Evolutionary conservation across 2,888 invertebrate genomes (phyloP).

Genomic region (Coenonympha arcania): DNA sequence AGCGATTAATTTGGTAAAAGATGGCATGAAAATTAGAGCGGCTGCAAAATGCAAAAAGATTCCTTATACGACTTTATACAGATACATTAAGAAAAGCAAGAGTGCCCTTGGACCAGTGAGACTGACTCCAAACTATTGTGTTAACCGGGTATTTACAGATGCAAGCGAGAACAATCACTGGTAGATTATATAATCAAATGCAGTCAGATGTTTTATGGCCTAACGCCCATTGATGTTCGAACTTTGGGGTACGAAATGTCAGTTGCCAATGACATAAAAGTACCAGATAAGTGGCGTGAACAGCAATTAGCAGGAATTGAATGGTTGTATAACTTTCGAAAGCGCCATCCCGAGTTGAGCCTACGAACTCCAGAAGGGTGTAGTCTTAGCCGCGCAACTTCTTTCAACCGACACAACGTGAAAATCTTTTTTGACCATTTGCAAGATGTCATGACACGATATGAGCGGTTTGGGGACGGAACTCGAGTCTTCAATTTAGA

Average conservation of each 20-base stretch:
- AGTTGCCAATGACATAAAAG: too few relatives aligned
- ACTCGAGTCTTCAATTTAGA: too few relatives aligned
- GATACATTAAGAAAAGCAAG: background rate
- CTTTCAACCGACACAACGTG: slow-evolving; percentile 21
- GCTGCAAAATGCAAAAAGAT: background rate
- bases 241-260: too few relatives aligned
- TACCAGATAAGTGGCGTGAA: too few relatives aligned
- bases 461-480: too few relatives aligned
- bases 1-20: background rate
- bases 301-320: too few relatives aligned
- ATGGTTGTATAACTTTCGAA: too few relatives aligned
- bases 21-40: background rate
- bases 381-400: slow-evolving; percentile 17
- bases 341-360: background rate
- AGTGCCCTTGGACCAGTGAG: background rate
- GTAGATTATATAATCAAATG: too few relatives aligned
- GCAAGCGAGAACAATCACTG: background rate
- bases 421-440: slow-evolving; percentile 19
- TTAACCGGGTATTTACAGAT: background rate
- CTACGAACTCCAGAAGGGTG: background rate
- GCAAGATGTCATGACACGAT: too few relatives aligned
- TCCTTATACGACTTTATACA: background rate
- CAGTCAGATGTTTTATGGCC: too few relatives aligned
- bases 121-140: background rate
- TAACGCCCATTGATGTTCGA: too few relatives aligned